Base-by-base conservation (phyloP, 2,888 invertebrate genomes). In the Dasypolia templi region DNA sequence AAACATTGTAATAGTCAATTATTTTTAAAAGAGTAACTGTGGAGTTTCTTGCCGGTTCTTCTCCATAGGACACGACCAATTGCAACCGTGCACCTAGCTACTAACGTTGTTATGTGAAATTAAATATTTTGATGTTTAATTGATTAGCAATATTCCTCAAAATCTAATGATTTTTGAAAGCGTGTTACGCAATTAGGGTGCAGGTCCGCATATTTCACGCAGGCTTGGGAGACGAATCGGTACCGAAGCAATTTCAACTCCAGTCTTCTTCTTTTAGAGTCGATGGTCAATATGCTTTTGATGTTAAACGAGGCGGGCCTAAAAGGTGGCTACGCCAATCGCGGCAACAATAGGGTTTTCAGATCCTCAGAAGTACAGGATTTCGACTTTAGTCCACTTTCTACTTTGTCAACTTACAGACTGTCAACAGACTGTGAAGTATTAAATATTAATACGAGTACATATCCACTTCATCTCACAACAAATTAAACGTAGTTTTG, bases 401-500 rank as follows among this genome's bases (percentile, higher is more conserved):
- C 22, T n/a, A 17, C n/a, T 11, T n/a, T 32, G 17, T 17, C 22
- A 46, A 46, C 9, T 63, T 17, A 46, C 32, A 64, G 17, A 51
- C n/a, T 49, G 32, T n/a, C n/a, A n/a, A 17, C n/a, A 32, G 11
- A 32, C 17, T n/a, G 3, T 46, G 17, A 32, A n/a, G 17, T 49
- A n/a, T 56, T 29, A 2, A 29, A 44, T 56, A 46, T 56, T 35
- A 44, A 35, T 29, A 22, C n/a, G 29, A 35, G 7, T n/a, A 53
- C 22, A 44, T 55, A 49, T 14, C 14, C 35, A 64, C n/a, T 46
- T 63, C 12, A 69, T 42, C n/a, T 39, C 3, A 35, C 4, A 35
- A 67, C 51, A 71, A 75, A 82, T 71, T 71, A 72, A 73, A 83
- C 67, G 69, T n/a, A n/a, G n/a, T n/a, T n/a, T n/a, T n/a, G n/a